Percentiles rank a stretch among this genome's conserved stretches.
phyloP scores from a whole-genome alignment of 2,888 invertebrate genomes.

The Acanthococcus lagerstroemiae region DNA sequence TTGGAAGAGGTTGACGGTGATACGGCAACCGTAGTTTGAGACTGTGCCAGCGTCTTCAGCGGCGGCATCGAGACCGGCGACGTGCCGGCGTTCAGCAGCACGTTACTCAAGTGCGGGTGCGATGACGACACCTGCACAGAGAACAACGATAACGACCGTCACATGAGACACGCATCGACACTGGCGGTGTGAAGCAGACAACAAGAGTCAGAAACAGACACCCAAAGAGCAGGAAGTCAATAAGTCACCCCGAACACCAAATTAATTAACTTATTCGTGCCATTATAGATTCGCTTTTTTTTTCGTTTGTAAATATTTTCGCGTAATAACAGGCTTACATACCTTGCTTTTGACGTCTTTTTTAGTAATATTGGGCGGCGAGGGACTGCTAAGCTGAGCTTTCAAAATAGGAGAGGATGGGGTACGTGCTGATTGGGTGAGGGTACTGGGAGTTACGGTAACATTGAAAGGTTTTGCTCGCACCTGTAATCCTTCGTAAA shows the following conservation, averaged over 20 bases:
- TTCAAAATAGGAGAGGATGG: slow-evolving; percentile 72
- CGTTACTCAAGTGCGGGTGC: slow-evolving; percentile 54
- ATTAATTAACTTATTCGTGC: not conserved
- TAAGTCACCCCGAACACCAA: not conserved
- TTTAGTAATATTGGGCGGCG: slow-evolving; percentile 42
- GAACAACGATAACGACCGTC: not conserved
- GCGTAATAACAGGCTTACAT: slow-evolving; percentile 15
- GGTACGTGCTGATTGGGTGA: slow-evolving; percentile 37
- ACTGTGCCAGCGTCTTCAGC: not conserved
- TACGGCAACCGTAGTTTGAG: slow-evolving; percentile 3
- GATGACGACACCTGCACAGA: slow-evolving; percentile 45
- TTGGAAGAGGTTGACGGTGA: slow-evolving; percentile 2
- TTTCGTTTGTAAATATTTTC: not conserved
- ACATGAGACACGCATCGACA: not conserved
- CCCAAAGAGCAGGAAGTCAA: not conserved
- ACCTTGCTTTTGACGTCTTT: slow-evolving; percentile 35
- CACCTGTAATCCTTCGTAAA: slow-evolving; percentile 59
- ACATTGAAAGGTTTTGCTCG: slow-evolving; percentile 51
- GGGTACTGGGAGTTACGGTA: slow-evolving; percentile 39
- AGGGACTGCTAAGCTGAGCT: slow-evolving; percentile 67
- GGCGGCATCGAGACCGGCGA: not conserved
- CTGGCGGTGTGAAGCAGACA: not conserved
- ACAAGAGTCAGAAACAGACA: slow-evolving; percentile 1
- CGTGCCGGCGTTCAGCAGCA: slow-evolving; percentile 43
- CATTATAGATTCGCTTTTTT: not conserved